These are phyloP conservation scores for Diaprepes abbreviatus DNA, from an alignment of 2,888 invertebrate species.

Conservation along the genomic window DNA sequence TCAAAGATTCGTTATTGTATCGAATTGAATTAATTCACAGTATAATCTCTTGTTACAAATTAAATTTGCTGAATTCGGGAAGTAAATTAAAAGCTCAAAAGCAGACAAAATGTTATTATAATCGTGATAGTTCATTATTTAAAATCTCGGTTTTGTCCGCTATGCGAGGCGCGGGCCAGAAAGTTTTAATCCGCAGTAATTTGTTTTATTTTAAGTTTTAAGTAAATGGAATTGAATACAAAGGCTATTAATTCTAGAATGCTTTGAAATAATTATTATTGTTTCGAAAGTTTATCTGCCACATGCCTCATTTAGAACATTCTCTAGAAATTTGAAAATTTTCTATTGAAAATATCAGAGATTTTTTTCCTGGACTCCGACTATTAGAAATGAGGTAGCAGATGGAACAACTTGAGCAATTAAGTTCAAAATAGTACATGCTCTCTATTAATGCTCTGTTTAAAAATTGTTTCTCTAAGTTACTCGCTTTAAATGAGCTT, in stretches of 20 bases:
- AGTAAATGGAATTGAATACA: conserved; percentile 25
- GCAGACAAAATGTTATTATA: conserved; percentile 46
- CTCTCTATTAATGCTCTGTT: no score
- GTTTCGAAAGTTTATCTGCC: conserved; percentile 1
- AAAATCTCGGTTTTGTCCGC: conserved; percentile 41
- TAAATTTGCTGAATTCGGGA: conserved; percentile 35
- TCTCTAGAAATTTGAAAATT: no score
- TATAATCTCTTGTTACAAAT: conserved; percentile 18
- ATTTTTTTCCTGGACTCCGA: no score
- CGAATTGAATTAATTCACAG: background rate
- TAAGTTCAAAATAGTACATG: no score
- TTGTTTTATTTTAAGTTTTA: conserved; percentile 36
- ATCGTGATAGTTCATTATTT: conserved; percentile 46
- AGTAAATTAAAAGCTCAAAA: conserved; percentile 44
- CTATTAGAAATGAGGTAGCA: no score
- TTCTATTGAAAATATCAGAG: no score
- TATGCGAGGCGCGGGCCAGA: conserved; percentile 20
- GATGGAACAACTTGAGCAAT: no score
- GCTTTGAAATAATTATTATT: conserved; percentile 14
- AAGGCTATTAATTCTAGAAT: conserved; percentile 11
- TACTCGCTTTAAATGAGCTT: no score
- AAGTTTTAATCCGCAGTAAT: conserved; percentile 42
- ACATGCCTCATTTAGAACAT: background rate
- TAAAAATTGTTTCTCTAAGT: no score
- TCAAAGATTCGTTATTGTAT: no score